Evolutionary conservation across 2,888 invertebrate genomes (phyloP).

Genomic region (Megalurothrips usitatus): DNA sequence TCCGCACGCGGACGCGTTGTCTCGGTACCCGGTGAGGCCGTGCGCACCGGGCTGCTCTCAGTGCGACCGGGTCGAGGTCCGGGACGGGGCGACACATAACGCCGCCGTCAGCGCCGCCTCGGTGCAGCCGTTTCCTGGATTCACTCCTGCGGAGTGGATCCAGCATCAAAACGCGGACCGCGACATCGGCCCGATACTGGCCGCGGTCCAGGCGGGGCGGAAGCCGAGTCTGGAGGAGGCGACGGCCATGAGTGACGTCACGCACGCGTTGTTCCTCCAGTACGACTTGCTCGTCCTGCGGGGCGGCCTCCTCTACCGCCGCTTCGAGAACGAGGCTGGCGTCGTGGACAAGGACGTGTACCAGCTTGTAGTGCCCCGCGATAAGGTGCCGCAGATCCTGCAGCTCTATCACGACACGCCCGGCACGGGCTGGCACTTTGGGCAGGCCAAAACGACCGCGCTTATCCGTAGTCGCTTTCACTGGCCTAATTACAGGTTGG

Average conservation of each 20-base stretch:
- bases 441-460: neutral
- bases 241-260: neutral
- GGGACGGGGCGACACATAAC: neutral
- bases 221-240: neutral
- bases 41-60: neutral
- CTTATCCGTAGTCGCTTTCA: neutral
- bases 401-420: neutral
- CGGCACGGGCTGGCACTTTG: neutral
- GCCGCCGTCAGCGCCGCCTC: neutral
- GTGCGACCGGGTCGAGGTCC: neutral
- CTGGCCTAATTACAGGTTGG: neutral
- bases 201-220: neutral
- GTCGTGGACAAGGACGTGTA: neutral
- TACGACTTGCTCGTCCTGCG: neutral
- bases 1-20: neutral
- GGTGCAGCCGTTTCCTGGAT: neutral
- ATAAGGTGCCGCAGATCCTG: neutral
- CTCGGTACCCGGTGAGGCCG: neutral
- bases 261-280: neutral
- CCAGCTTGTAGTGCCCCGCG: neutral
- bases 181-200: neutral
- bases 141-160: neutral
- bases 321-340: neutral
- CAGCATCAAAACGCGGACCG: neutral
- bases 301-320: constrained; percentile 7